These are phyloP conservation scores for Oscheius sp. DNA, from an alignment of 2,888 invertebrate genomes.

Conservation along the genomic window DNA sequence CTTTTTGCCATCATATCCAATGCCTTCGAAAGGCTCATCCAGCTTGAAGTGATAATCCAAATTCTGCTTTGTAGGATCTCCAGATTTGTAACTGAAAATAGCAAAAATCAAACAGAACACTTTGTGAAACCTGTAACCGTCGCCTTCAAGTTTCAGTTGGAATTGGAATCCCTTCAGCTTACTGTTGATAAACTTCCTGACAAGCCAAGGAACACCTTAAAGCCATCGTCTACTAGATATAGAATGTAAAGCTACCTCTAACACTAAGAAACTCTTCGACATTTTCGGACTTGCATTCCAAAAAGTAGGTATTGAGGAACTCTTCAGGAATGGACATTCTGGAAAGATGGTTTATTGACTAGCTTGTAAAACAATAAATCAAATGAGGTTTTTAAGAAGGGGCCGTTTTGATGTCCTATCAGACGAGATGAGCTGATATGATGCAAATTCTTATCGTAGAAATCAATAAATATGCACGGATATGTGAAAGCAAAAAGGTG, in stretches of 20 bases:
- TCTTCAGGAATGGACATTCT: constrained; percentile 29
- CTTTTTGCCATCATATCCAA: constrained; percentile 29
- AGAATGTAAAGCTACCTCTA: constrained; percentile 13
- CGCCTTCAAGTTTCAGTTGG: constrained; percentile 24
- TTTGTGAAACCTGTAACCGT: constrained; percentile 25
- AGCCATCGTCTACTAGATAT: background rate
- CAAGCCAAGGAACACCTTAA: constrained; percentile 35
- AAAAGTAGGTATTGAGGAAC: constrained; percentile 27
- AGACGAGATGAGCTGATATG: constrained; percentile 29
- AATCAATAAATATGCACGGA: constrained; percentile 32
- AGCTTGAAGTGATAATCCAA: constrained; percentile 34
- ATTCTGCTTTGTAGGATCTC: constrained; percentile 12
- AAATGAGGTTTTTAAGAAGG: background rate
- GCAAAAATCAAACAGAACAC: background rate
- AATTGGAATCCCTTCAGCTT: constrained; percentile 34
- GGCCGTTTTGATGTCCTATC: constrained; percentile 16
- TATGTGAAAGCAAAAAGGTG: constrained; percentile 22
- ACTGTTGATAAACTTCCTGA: constrained; percentile 27
- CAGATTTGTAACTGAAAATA: constrained; percentile 25
- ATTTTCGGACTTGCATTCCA: constrained; percentile 27
- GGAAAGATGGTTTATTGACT: constrained; percentile 3
- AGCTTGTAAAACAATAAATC: constrained; percentile 3
- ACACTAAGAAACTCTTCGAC: constrained; percentile 36
- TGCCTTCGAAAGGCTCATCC: constrained; percentile 29
- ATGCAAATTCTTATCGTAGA: constrained; percentile 29